Evolutionary conservation across 2,797 vertebrate species (phyloP), one percentile per base, ranked within the genome.

Genomic region (Vespertilio murinus): DNA sequence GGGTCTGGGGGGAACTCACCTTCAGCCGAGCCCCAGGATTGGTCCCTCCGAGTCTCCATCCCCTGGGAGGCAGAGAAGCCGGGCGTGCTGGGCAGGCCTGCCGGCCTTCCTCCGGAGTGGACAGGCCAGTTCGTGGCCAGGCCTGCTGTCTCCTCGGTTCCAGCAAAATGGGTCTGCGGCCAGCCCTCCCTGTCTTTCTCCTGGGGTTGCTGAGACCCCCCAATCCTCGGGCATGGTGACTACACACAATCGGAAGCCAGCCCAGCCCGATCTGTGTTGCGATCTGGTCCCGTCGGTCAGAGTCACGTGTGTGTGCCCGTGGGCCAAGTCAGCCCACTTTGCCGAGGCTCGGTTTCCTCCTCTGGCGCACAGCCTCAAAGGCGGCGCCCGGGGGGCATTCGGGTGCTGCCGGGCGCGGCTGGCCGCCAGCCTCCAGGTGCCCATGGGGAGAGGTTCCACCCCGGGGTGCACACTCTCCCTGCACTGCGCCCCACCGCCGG

Each of bases 361-460:
- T 42, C 61, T 54, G 35, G 35, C 54, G 17, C 18, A 11, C 1
- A 6, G 16, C 14, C 23, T 52, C 42, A 5, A 16, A 5, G 23
- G 40, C 8, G 22, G 28, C 35, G 45, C 35, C 42, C 13, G 10
- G 47, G 67, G 52, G 2, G 8, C n/a, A n/a, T 1, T 64, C 20
- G 13, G 2, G 2, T 23, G 40, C n/a, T n/a, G n/a, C n/a, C n/a
- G n/a, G n/a, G n/a, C n/a, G n/a, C n/a, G n/a, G n/a, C n/a, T n/a
- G n/a, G n/a, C n/a, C n/a, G n/a, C n/a, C n/a, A n/a, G n/a, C n/a
- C n/a, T n/a, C 1, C 11, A 20, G 14, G 30, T 8, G 38, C 40
- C 40, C 28, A 1, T 8, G 16, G 12, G 25, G 35, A 25, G 67
- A 0, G n/a, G 28, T 22, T 5, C 52, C 3, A 2, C 3, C 1